Evolutionary conservation across 1,140 invertebrate genomes (phyloP).

Genomic region (Archegozetes longisetosus): DNA sequence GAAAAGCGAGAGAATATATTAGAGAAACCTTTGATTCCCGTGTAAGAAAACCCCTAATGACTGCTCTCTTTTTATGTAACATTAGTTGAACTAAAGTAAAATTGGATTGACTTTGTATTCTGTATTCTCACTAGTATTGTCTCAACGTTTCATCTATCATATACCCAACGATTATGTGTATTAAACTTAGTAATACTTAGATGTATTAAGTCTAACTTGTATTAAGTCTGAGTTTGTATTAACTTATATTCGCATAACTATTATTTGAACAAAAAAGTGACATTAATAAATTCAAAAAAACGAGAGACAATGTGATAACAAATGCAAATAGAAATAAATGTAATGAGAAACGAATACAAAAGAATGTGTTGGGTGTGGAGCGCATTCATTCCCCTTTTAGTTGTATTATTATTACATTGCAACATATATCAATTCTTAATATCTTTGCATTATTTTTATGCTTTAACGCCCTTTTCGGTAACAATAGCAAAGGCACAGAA

Average conservation of each 20-base stretch:
- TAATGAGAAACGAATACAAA: neutral
- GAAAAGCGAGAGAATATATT: too few species aligned
- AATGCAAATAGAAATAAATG: neutral
- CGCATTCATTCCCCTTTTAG: neutral
- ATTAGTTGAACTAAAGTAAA: too few species aligned
- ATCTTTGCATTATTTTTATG: neutral
- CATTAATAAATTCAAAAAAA: neutral
- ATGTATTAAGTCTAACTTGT: neutral
- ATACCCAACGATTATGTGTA: too few species aligned
- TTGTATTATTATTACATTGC: neutral
- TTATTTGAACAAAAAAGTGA: neutral
- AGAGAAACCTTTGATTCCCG: too few species aligned
- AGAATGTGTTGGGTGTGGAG: neutral
- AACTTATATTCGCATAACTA: neutral
- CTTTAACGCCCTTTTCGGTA: neutral
- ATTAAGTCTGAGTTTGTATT: neutral
- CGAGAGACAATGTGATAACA: neutral
- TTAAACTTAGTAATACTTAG: too few species aligned
- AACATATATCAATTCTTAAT: neutral
- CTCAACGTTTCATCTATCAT: too few species aligned
- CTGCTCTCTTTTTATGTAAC: too few species aligned
- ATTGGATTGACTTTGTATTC: too few species aligned
- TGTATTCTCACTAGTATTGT: too few species aligned
- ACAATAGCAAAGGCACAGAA: neutral
- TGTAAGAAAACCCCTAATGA: too few species aligned